phyloP scores from a whole-genome alignment of 2,113 vertebrate genomes.

The Athene noctua region DNA sequence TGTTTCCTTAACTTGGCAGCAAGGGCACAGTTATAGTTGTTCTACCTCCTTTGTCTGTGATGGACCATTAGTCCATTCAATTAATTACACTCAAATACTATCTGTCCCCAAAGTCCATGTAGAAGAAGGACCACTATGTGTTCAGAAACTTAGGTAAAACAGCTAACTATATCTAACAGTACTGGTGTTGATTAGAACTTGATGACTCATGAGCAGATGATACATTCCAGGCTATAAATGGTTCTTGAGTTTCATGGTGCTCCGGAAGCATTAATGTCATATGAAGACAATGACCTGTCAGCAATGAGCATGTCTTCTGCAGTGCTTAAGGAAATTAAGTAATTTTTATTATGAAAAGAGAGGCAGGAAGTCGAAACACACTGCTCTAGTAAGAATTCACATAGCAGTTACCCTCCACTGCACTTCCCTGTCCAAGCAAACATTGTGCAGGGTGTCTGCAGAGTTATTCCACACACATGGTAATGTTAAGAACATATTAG shows the following conservation, averaged over 20 bases:
- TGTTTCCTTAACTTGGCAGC: not conserved
- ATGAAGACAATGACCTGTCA: not conserved
- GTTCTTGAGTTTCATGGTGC: not conserved
- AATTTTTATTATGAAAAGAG: not conserved
- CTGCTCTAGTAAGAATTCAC: not conserved
- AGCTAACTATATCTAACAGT: not conserved
- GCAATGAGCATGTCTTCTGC: not conserved
- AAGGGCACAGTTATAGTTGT: not conserved
- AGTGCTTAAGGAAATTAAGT: rapidly evolving
- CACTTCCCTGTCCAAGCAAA: not conserved
- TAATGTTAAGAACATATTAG: too few species aligned
- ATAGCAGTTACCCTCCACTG: not conserved
- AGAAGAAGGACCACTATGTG: not conserved
- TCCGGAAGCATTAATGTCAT: not conserved
- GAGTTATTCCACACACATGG: rapidly evolving
- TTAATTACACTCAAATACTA: not conserved
- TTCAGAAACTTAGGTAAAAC: not conserved
- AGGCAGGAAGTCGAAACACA: not conserved
- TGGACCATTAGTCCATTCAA: not conserved
- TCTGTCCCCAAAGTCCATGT: not conserved
- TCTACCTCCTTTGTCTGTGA: not conserved
- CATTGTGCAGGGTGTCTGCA: rapidly evolving
- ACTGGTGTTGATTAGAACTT: not conserved
- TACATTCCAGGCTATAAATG: slow-evolving; percentile 53
- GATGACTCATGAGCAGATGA: slow-evolving; percentile 50